Percentiles rank a stretch among this genome's conserved stretches.
phyloP scores from a whole-genome alignment of 37 sponge, comb jelly and placozoan genomes.

The Crambe crambe region DNA sequence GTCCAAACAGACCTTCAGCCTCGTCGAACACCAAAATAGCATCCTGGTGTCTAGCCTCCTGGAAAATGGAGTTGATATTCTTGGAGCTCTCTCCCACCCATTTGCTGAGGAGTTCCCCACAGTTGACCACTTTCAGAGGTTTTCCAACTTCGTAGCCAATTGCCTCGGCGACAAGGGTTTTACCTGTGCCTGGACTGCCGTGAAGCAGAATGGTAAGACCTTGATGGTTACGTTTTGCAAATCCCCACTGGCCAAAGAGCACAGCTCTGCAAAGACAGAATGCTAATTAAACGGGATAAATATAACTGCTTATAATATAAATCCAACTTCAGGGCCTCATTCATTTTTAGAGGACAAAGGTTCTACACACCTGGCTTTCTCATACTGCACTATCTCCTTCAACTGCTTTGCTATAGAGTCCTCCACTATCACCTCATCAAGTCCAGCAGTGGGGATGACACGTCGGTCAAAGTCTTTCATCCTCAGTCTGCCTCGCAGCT shows the following conservation, averaged over 20 bases:
- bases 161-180: conserved; percentile 83
- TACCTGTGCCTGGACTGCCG: conserved; percentile 86
- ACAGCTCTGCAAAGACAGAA: conserved; percentile 42
- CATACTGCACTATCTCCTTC: conserved; percentile 79
- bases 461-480: conserved; percentile 90
- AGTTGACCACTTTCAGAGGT: conserved; percentile 87
- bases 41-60: conserved; percentile 63
- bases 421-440: conserved; percentile 76
- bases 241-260: conserved; percentile 91
- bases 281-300: background rate
- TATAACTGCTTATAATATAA: no score
- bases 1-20: conserved; percentile 83
- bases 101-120: conserved; percentile 85
- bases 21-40: conserved; percentile 86
- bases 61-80: conserved; percentile 82
- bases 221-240: conserved; percentile 49
- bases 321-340: background rate
- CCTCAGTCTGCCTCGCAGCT: conserved; percentile 54
- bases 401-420: conserved; percentile 54
- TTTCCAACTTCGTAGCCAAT: conserved; percentile 90
- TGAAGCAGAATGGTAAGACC: conserved; percentile 81
- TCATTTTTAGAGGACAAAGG: background rate
- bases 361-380: conserved; percentile 68
- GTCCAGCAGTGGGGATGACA: conserved; percentile 71
- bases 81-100: conserved; percentile 90